phyloP scores from a whole-genome alignment of 2,797 vertebrate species.

The Malacoraja senta region DNA sequence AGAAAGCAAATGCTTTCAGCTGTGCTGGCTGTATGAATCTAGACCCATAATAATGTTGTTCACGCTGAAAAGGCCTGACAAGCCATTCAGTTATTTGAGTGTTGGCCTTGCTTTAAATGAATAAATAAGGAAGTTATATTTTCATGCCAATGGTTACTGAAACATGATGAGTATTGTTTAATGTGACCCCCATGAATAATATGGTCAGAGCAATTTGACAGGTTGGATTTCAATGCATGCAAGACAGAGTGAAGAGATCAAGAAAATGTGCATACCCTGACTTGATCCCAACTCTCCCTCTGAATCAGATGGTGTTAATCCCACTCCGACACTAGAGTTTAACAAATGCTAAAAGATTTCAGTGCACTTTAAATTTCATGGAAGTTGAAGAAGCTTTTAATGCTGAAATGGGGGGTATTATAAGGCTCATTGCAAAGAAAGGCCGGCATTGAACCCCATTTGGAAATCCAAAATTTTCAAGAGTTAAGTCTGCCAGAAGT shows the following conservation, averaged over 20 bases:
- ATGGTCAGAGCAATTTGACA: not conserved
- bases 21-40: too few relatives aligned
- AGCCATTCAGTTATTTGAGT: too few relatives aligned
- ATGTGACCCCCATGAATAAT: not conserved
- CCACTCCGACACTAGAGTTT: not conserved
- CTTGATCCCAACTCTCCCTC: not conserved
- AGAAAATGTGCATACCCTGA: not conserved
- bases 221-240: not conserved
- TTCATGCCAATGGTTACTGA: conserved; percentile 6
- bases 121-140: not conserved
- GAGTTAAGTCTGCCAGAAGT: not conserved
- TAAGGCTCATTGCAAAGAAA: not conserved
- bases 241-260: not conserved
- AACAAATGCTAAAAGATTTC: not conserved
- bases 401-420: not conserved
- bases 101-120: too few relatives aligned
- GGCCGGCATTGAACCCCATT: not conserved
- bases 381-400: not conserved
- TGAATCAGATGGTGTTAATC: conserved; percentile 7
- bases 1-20: too few relatives aligned
- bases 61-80: too few relatives aligned
- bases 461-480: conserved; percentile 2
- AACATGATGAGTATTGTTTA: conserved; percentile 2
- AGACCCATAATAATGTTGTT: too few relatives aligned
- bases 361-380: not conserved